phyloP scores from a whole-genome alignment of 30 jellyfish, hydroid and myxozoan genomes.

The Rhopilema esculentum region DNA sequence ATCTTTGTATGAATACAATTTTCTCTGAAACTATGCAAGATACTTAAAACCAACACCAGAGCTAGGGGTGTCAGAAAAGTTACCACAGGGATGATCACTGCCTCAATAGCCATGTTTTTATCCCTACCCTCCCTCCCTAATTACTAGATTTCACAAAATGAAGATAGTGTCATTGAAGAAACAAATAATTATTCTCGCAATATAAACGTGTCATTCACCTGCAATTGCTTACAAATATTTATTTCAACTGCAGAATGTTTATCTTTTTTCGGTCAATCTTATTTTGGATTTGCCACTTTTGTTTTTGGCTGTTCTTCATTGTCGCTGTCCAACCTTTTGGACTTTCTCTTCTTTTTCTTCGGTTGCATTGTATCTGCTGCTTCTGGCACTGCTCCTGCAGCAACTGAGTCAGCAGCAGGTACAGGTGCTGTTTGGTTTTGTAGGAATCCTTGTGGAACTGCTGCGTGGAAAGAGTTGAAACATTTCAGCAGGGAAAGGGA shows the following conservation, averaged over 20 bases:
- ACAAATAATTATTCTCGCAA: neutral
- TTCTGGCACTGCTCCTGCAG: neutral
- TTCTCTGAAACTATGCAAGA: too few species aligned
- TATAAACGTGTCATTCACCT: too few species aligned
- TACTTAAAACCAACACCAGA: too few species aligned
- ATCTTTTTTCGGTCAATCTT: neutral
- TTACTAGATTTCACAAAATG: neutral
- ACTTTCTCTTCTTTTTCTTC: neutral
- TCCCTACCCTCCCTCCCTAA: neutral
- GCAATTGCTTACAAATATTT: too few species aligned
- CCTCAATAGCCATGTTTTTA: neutral
- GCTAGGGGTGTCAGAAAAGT: neutral
- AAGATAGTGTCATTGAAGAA: neutral
- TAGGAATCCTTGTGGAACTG: too few species aligned
- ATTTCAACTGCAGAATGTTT: too few species aligned
- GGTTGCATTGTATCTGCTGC: neutral
- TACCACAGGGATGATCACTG: neutral
- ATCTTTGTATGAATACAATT: too few species aligned
- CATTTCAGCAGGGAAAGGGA: too few species aligned
- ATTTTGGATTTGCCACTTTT: neutral
- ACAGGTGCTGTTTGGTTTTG: too few species aligned
- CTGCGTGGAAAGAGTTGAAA: too few species aligned
- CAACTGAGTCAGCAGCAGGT: neutral
- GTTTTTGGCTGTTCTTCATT: neutral
- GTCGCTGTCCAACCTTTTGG: neutral